phyloP scores from a whole-genome alignment of 2,888 invertebrate genomes.

The Microplitis manilae region DNA sequence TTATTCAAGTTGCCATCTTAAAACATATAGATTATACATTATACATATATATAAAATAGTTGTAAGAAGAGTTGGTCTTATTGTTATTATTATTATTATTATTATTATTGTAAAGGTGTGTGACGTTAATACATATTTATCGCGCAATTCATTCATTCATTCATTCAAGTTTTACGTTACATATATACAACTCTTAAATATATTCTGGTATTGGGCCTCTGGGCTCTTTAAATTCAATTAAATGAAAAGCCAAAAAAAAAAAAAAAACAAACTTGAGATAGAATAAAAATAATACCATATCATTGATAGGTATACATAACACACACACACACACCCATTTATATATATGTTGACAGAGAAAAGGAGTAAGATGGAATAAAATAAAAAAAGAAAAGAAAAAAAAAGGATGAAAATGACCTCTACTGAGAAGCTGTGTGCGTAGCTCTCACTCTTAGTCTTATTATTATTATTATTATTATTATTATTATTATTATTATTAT shows the following conservation, averaged over 20 bases:
- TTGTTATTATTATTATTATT: not conserved
- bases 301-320: too few species aligned
- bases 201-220: not conserved
- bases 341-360: too few species aligned
- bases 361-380: too few species aligned
- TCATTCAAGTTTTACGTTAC: not conserved
- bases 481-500: too few species aligned
- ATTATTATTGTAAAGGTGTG: too few species aligned
- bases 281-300: not conserved
- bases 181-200: not conserved
- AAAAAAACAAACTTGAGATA: not conserved
- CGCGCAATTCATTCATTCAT: not conserved
- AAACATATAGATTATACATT: not conserved
- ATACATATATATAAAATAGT: constrained; percentile 1
- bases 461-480: too few species aligned
- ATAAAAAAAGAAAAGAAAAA: too few species aligned
- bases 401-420: too few species aligned
- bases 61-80: constrained; percentile 1
- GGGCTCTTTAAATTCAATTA: not conserved
- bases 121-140: not conserved
- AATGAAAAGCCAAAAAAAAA: not conserved
- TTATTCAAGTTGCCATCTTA: constrained; percentile 31
- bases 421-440: too few species aligned
- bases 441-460: too few species aligned
- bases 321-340: too few species aligned